Conservation (phyloP, 2,888 invertebrate genomes). For the Physocephala rufipes region DNA sequence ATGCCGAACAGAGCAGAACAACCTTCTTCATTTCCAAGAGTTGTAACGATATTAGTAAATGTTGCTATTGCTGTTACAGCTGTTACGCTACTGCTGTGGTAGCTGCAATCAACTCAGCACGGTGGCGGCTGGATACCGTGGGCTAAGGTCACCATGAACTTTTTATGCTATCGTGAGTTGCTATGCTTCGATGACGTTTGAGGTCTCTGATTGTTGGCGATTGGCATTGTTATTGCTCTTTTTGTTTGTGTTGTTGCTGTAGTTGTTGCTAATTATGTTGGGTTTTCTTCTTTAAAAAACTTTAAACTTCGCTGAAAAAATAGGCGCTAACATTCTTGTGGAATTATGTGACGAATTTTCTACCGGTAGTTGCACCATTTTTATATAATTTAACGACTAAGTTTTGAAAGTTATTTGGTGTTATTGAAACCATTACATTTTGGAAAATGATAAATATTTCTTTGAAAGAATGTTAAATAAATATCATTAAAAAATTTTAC, state of each 20-base stretch:
- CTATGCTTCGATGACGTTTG: slow-evolving; percentile 6
- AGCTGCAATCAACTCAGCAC: not conserved
- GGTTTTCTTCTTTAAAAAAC: too few species aligned
- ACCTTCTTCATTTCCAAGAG: too few species aligned
- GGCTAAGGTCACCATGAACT: not conserved
- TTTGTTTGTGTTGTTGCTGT: not conserved
- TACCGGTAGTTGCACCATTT: not conserved
- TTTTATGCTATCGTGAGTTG: not conserved
- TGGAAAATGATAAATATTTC: too few species aligned
- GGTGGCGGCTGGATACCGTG: not conserved
- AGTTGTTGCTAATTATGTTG: not conserved
- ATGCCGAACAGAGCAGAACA: not conserved
- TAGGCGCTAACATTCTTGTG: not conserved
- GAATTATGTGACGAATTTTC: not conserved
- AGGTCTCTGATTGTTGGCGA: not conserved
- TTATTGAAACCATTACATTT: too few species aligned
- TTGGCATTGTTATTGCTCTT: not conserved
- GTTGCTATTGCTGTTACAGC: not conserved
- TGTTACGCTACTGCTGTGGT: not conserved
- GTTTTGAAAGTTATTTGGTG: too few species aligned
- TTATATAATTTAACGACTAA: too few species aligned
- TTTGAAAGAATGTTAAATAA: too few species aligned
- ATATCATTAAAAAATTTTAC: too few species aligned
- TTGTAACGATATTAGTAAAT: too few species aligned
- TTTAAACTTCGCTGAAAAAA: not conserved